Evolutionary conservation across 2,113 vertebrate species (phyloP), one percentile per base, ranked within the genome.

Genomic region (Semnornis frantzii): DNA sequence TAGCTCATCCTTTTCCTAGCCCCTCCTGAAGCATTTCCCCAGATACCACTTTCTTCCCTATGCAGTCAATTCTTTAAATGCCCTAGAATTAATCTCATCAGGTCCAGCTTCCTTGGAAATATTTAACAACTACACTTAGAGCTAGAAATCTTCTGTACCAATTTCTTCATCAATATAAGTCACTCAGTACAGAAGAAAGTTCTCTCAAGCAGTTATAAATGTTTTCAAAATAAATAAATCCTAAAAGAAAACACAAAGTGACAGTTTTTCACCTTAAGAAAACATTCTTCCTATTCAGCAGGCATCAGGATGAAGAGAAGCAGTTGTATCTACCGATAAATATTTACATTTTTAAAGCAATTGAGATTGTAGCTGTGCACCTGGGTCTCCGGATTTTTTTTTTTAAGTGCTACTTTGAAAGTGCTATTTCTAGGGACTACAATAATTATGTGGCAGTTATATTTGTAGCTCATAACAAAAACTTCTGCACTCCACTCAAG

Each of bases 231-330:
- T 73, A 78, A 54, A 52, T 80, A 94, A 95, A 96, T 90, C 85
- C 65, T 89, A 81, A 92, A 87, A 89, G 78, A 89, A 97, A 97
- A 88, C 82, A 96, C 62, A 85, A 94, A 96, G 37, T 92, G 76
- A 50, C 66, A 96, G 50, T 64, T 81, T 90, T 50, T 87, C 83
- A 55, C 81, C 63, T 44, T 54, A 75, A 57, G 68, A 70, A 91
- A 57, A 52, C 31, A 10, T 76, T 39, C 19, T 44, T 93, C 57
- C 66, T 76, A 70, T 87, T 94, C 68, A 90, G 50, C 42, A 89
- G 44, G 66, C 75, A 83, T 90, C 87, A 94, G 90, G 63, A 94
- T 62, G 28, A 93, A 89, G 62, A 93, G 42, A 69, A 85, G 12
- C 33, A 73, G 23, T 66, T 68, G 85, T 82, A 95, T 71, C 39